Percentiles rank a stretch among this genome's conserved stretches.
phyloP scores from a whole-genome alignment of 2,797 vertebrate species.

The Sitta carolinensis region DNA sequence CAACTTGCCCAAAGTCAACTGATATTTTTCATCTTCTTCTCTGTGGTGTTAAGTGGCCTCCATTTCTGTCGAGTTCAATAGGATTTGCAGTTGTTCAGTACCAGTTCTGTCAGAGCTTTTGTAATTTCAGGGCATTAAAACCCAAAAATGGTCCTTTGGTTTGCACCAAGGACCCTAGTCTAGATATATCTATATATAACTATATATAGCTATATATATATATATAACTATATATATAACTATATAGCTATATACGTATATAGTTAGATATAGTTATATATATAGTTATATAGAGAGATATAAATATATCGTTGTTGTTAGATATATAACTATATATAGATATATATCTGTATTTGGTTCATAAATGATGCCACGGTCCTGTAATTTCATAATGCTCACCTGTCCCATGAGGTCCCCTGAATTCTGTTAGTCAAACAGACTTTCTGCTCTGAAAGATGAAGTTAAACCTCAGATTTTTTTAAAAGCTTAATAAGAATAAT shows the following conservation, averaged over 20 bases:
- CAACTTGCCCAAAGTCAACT: fast-evolving
- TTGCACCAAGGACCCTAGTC: neutral
- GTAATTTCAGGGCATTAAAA: neutral
- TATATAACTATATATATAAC: too few species aligned
- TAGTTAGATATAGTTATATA: too few species aligned
- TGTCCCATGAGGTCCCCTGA: neutral
- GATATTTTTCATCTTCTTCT: neutral
- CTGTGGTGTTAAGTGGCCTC: neutral
- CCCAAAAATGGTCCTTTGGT: neutral
- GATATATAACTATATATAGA: too few species aligned
- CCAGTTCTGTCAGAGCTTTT: neutral
- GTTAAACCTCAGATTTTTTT: too few species aligned
- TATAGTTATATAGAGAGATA: too few species aligned
- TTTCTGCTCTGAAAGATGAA: neutral
- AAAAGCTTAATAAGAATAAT: too few species aligned
- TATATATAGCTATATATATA: too few species aligned
- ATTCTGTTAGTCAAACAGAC: neutral
- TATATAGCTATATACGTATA: too few species aligned
- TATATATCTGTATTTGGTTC: neutral
- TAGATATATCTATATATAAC: too few species aligned
- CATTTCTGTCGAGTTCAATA: neutral
- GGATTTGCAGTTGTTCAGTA: neutral
- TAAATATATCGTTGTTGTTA: too few species aligned
- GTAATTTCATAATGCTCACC: neutral
- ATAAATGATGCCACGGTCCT: neutral